These are phyloP conservation scores for Argyrosomus regius DNA, from an alignment of 2,797 vertebrate genomes.

Conservation along the genomic window DNA sequence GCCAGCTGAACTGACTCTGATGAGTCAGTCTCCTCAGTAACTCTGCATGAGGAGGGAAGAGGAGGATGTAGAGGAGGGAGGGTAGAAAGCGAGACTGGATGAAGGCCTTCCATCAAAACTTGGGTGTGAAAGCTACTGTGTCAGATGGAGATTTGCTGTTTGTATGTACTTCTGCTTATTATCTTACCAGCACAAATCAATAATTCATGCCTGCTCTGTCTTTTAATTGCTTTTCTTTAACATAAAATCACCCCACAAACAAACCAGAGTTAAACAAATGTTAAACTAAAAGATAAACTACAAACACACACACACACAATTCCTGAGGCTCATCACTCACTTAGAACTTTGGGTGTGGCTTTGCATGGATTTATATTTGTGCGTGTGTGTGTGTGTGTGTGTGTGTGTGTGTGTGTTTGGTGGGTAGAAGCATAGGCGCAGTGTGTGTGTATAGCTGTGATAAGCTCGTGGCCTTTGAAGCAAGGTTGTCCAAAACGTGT, in stretches of 20 bases:
- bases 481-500: conserved; percentile 60
- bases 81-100: neutral
- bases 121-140: conserved; percentile 11
- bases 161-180: conserved; percentile 3
- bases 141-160: conserved; percentile 11
- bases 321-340: neutral
- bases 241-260: conserved; percentile 30
- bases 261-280: conserved; percentile 17
- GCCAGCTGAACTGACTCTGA: conserved; percentile 57
- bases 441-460: conserved; percentile 34
- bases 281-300: neutral
- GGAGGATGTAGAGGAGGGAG: neutral
- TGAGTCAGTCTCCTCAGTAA: conserved; percentile 53
- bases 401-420: conserved; percentile 9
- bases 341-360: conserved; percentile 21
- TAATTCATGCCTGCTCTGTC: conserved; percentile 32
- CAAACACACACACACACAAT: neutral
- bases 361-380: conserved; percentile 6
- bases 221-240: conserved; percentile 45
- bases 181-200: conserved; percentile 30
- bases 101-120: conserved; percentile 7
- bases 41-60: neutral
- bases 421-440: neutral
- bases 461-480: conserved; percentile 71
- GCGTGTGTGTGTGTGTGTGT: neutral